phyloP scores from a whole-genome alignment of 2,113 vertebrate genomes.

The Okapia johnstoni region DNA sequence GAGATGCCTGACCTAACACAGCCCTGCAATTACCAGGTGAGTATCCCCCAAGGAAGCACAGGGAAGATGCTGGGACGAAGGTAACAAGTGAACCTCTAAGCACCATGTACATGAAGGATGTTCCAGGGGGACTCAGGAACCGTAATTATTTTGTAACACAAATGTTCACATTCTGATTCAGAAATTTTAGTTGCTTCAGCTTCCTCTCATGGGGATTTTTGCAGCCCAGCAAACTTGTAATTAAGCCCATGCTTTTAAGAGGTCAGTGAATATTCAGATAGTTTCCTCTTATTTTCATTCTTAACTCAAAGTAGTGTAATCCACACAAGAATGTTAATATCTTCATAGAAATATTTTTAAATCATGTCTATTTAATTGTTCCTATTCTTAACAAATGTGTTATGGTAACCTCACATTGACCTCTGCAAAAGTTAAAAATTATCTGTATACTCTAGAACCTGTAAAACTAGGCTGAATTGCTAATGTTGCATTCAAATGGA shows the following conservation, averaged over 20 bases:
- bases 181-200: background rate
- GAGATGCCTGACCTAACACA: background rate
- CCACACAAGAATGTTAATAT: background rate
- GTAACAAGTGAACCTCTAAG: background rate
- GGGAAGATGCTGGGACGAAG: background rate
- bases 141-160: background rate
- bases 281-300: background rate
- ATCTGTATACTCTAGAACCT: background rate
- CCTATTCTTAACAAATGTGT: background rate
- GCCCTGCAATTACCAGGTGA: background rate
- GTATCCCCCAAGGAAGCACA: background rate
- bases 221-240: background rate
- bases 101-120: rapidly evolving
- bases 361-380: background rate
- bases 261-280: background rate
- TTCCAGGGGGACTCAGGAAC: background rate
- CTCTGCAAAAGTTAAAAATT: background rate
- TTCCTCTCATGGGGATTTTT: background rate
- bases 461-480: background rate
- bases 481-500: background rate
- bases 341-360: background rate
- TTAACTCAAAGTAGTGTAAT: background rate
- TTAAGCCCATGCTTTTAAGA: background rate
- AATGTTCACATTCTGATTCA: background rate
- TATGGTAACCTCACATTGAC: background rate